Evolutionary conservation across 2,797 vertebrate species (phyloP).

Genomic region (Oreochromis mossambicus): DNA sequence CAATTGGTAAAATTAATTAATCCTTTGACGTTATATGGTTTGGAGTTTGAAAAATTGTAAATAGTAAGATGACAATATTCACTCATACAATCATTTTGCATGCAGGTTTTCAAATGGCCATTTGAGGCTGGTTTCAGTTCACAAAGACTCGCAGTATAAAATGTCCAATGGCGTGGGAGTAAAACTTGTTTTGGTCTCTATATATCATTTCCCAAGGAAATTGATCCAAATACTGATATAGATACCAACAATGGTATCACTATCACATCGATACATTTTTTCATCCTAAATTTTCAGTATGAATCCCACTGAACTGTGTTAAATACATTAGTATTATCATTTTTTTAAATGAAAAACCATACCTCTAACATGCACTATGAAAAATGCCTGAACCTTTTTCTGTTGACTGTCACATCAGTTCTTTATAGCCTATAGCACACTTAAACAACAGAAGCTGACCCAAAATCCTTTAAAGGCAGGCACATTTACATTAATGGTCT

Average conservation of each 20-base stretch:
- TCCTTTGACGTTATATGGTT: neutral
- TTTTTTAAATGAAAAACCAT: neutral
- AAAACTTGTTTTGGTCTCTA: neutral
- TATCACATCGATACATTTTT: neutral
- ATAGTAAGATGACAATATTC: neutral
- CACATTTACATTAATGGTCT: neutral
- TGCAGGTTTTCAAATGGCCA: neutral
- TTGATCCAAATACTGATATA: neutral
- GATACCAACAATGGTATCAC: neutral
- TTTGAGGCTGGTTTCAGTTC: neutral
- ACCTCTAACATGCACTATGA: neutral
- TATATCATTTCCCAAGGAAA: neutral
- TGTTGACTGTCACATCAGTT: neutral
- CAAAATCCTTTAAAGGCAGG: neutral
- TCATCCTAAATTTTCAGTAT: neutral
- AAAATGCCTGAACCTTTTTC: neutral
- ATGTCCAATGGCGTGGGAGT: accelerated
- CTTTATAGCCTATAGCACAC: neutral
- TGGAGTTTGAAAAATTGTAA: neutral
- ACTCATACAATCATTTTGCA: neutral
- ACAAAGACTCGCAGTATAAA: neutral
- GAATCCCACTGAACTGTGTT: neutral
- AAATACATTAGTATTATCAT: too few species aligned
- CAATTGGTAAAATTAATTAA: neutral
- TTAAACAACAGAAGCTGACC: neutral